Evolutionary conservation across 2,113 vertebrate species (phyloP).

Genomic region (Loxodonta africana): DNA sequence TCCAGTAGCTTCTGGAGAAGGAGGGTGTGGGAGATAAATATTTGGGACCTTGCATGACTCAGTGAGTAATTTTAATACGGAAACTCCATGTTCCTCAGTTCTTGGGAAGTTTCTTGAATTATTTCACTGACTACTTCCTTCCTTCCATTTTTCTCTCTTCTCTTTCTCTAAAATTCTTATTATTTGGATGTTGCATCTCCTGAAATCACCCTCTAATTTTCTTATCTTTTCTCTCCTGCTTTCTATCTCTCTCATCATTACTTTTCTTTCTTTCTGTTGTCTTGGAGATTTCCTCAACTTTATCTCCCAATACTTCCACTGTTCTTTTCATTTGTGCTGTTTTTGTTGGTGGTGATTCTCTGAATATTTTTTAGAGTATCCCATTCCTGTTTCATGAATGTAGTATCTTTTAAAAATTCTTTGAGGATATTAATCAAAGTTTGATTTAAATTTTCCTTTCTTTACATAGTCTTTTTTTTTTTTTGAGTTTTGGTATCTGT

Average conservation of each 20-base stretch:
- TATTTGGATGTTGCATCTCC: neutral
- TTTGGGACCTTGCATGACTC: neutral
- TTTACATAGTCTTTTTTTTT: slow-evolving; percentile 3
- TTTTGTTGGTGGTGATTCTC: neutral
- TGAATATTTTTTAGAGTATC: slow-evolving; percentile 13
- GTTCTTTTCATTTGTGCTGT: neutral
- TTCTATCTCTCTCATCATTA: neutral
- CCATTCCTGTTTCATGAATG: slow-evolving; percentile 6
- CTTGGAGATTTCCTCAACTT: neutral
- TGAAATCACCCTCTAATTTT: neutral
- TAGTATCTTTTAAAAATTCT: neutral
- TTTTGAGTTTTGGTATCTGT: neutral
- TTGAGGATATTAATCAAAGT: slow-evolving; percentile 49
- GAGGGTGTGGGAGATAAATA: neutral
- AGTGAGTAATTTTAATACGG: neutral
- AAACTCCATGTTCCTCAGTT: slow-evolving; percentile 18
- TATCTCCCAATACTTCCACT: neutral
- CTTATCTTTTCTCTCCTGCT: neutral
- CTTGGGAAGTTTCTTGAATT: neutral
- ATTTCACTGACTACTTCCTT: neutral
- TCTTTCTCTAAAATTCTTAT: slow-evolving; percentile 27
- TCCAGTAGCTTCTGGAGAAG: neutral
- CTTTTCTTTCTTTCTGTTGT: neutral
- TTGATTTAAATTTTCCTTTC: slow-evolving; percentile 9
- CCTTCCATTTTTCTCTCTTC: neutral